Percentiles rank a stretch among this genome's conserved stretches.
Evolutionary conservation across 2,797 vertebrate species (phyloP).

Genomic region (Gouania willdenowi): DNA sequence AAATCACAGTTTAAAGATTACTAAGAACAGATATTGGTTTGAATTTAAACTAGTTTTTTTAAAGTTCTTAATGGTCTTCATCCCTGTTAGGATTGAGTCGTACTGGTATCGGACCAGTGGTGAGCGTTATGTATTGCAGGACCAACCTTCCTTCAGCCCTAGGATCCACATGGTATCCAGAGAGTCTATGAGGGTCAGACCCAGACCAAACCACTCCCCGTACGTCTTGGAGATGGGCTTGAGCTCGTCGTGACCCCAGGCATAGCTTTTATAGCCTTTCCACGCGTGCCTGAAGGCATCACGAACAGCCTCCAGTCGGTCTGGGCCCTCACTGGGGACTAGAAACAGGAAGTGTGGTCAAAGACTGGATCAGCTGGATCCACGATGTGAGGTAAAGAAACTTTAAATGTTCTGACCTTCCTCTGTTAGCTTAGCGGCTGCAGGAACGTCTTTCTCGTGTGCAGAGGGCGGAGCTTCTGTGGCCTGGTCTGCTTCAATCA

Average conservation of each 20-base stretch:
- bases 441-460: constrained; percentile 52
- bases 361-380: neutral
- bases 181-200: constrained; percentile 89
- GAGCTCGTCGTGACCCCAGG: constrained; percentile 96
- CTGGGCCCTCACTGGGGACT: constrained; percentile 20
- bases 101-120: too few species aligned
- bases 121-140: too few species aligned
- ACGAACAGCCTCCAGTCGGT: constrained; percentile 79
- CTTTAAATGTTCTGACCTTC: constrained; percentile 9
- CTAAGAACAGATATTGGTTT: too few species aligned
- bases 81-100: too few species aligned
- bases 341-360: neutral
- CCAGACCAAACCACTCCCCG: constrained; percentile 94
- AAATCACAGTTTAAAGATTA: too few species aligned
- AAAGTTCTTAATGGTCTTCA: too few species aligned
- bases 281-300: constrained; percentile 93
- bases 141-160: constrained; percentile 91
- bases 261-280: constrained; percentile 87
- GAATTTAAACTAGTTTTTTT: too few species aligned
- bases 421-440: constrained; percentile 10
- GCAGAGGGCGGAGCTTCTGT: constrained; percentile 72
- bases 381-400: neutral
- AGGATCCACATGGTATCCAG: constrained; percentile 98
- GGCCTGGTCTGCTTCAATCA: constrained; percentile 85
- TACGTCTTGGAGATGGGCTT: constrained; percentile 90